These are phyloP conservation scores for Lacerta bilineata DNA, from an alignment of 2,797 vertebrate genomes.

Conservation along the genomic window DNA sequence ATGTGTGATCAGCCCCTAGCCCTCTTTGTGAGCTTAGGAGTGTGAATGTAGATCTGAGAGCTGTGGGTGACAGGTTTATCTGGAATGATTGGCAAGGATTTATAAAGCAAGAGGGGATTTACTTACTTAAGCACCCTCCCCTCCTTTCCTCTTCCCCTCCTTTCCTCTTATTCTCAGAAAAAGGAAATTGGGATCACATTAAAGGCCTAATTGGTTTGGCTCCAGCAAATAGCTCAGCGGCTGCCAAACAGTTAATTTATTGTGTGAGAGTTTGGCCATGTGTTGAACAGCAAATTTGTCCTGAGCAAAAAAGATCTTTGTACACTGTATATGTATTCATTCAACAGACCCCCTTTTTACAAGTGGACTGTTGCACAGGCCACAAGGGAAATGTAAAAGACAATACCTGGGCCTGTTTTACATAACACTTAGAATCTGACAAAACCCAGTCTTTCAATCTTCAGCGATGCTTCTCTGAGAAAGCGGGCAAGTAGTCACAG, in stretches of 20 bases:
- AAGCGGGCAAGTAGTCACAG: not conserved
- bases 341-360: constrained; percentile 61
- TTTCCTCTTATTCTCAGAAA: constrained; percentile 64
- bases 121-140: constrained; percentile 55
- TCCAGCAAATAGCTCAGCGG: constrained; percentile 60
- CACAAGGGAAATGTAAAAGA: constrained; percentile 27
- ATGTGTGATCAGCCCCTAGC: constrained; percentile 57
- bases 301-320: constrained; percentile 69
- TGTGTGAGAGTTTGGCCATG: constrained; percentile 76
- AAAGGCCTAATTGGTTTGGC: constrained; percentile 77
- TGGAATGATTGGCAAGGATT: constrained; percentile 73
- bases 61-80: constrained; percentile 74
- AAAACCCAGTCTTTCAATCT: constrained; percentile 16
- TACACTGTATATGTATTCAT: constrained; percentile 48
- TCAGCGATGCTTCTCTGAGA: not conserved
- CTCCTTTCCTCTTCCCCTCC: not conserved
- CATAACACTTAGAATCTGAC: constrained; percentile 38
- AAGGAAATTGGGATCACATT: constrained; percentile 76
- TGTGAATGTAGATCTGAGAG: constrained; percentile 63
- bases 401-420: constrained; percentile 47
- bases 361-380: constrained; percentile 18
- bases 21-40: constrained; percentile 58
- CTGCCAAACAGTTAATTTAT: constrained; percentile 79
- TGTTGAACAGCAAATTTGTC: constrained; percentile 75
- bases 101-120: constrained; percentile 72